These are phyloP conservation scores for Xenops minutus DNA, from an alignment of 2,797 vertebrate species.

Conservation along the genomic window DNA sequence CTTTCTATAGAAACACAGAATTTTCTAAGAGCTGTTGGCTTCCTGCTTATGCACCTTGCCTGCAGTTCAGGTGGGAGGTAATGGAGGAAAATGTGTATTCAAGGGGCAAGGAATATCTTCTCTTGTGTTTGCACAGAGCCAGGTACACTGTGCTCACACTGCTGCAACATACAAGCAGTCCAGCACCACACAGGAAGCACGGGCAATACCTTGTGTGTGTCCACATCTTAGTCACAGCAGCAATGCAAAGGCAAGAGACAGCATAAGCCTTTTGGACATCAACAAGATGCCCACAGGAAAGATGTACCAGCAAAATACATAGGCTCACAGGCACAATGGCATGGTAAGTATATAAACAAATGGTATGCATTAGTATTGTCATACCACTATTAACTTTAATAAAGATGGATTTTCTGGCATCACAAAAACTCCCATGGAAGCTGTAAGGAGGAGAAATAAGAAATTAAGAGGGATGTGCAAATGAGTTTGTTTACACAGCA, in stretches of 20 bases:
- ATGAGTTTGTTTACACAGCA: not conserved
- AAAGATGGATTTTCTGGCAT: not conserved
- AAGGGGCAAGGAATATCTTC: not conserved
- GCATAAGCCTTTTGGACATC: not conserved
- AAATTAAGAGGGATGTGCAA: not conserved
- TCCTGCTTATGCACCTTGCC: not conserved
- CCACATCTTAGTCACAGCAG: not conserved
- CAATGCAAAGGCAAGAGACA: not conserved
- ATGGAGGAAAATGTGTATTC: not conserved
- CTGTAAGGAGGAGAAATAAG: not conserved
- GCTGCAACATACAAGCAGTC: not conserved
- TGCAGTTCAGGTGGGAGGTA: not conserved
- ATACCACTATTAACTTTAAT: not conserved
- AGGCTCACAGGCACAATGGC: not conserved
- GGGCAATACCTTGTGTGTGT: not conserved
- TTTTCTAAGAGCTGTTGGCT: not conserved
- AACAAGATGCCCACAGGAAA: not conserved
- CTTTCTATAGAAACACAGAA: not conserved
- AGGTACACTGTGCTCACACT: not conserved
- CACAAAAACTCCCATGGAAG: not conserved
- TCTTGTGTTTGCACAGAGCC: not conserved
- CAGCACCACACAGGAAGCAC: not conserved
- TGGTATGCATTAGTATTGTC: accelerated
- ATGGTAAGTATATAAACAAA: not conserved
- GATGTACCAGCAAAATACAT: not conserved